Conservation (phyloP, 2,113 vertebrate genomes). For the Salminus brasiliensis region DNA sequence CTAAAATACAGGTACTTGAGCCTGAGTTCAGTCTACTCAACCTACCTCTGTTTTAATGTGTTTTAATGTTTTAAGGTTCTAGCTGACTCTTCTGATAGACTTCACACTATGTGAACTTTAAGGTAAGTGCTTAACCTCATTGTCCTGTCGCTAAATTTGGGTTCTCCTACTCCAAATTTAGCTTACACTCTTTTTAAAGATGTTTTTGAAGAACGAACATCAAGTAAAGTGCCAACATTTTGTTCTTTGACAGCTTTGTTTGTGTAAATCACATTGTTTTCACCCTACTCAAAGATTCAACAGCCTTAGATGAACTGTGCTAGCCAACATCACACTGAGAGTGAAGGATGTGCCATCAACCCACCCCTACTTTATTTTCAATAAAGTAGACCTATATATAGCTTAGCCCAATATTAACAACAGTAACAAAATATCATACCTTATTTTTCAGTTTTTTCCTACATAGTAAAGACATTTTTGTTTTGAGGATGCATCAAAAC, state of each 20-base stretch:
- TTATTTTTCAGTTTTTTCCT: not conserved
- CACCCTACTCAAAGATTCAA: not conserved
- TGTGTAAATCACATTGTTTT: not conserved
- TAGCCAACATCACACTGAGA: too few species aligned
- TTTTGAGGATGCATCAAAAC: too few species aligned
- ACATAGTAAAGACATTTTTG: not conserved
- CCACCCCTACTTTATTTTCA: too few species aligned
- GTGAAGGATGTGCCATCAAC: too few species aligned
- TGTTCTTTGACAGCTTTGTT: constrained; percentile 18
- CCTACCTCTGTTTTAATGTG: too few species aligned
- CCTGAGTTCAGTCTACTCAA: too few species aligned
- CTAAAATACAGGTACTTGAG: too few species aligned
- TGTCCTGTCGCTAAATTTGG: constrained; percentile 68
- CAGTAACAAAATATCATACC: not conserved
- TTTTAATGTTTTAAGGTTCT: not conserved
- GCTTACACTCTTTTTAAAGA: not conserved
- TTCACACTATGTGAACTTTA: constrained; percentile 59
- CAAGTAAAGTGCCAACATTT: constrained; percentile 12
- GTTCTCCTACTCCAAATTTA: constrained; percentile 63
- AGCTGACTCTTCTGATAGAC: constrained; percentile 58
- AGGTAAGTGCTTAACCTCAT: constrained; percentile 70
- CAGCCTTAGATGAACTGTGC: not conserved
- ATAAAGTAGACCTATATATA: too few species aligned
- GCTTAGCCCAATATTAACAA: not conserved
- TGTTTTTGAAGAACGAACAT: constrained; percentile 29